Percentiles rank a stretch among this genome's conserved stretches.
These are phyloP conservation scores for Melanostoma scalare DNA, from an alignment of 2,888 invertebrate genomes.

Conservation along the genomic window DNA sequence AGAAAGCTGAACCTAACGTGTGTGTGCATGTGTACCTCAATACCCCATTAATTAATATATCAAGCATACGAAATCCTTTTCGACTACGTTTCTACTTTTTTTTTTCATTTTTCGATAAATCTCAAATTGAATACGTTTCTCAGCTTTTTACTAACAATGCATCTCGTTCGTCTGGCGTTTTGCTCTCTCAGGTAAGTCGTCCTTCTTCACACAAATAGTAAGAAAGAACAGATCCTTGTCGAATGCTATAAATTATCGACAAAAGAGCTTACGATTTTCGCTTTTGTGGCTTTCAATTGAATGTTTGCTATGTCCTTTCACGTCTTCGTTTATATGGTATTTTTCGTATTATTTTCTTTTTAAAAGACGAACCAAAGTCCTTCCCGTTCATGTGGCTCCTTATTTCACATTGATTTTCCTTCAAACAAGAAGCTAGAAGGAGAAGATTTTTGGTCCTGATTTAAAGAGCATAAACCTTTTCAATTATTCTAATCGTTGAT, in stretches of 20 bases:
- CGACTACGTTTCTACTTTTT: constrained; percentile 12
- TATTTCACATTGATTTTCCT: constrained; percentile 51
- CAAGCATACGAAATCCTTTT: constrained; percentile 60
- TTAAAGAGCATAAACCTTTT: constrained; percentile 60
- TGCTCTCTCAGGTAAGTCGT: constrained; percentile 45
- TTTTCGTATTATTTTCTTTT: constrained; percentile 22
- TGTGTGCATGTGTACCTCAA: constrained; percentile 35
- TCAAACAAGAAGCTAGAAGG: constrained; percentile 6
- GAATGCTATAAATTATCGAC: constrained; percentile 71
- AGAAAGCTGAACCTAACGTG: constrained; percentile 16
- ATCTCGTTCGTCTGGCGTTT: constrained; percentile 11
- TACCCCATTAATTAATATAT: constrained; percentile 68
- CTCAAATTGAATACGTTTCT: constrained; percentile 69
- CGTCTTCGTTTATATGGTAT: constrained; percentile 19
- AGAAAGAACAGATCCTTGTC: constrained; percentile 57
- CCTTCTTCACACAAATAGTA: constrained; percentile 23
- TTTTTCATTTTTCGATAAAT: constrained; percentile 50
- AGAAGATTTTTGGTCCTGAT: constrained; percentile 52
- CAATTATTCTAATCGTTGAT: constrained; percentile 70
- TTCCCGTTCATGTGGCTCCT: constrained; percentile 45
- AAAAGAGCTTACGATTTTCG: constrained; percentile 66
- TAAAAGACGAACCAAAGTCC: constrained; percentile 30
- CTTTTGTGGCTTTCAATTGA: constrained; percentile 72
- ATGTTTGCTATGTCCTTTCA: constrained; percentile 67
- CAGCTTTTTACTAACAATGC: constrained; percentile 44